Conservation (phyloP, 2,113 vertebrate genomes). For the Nibea albiflora region DNA sequence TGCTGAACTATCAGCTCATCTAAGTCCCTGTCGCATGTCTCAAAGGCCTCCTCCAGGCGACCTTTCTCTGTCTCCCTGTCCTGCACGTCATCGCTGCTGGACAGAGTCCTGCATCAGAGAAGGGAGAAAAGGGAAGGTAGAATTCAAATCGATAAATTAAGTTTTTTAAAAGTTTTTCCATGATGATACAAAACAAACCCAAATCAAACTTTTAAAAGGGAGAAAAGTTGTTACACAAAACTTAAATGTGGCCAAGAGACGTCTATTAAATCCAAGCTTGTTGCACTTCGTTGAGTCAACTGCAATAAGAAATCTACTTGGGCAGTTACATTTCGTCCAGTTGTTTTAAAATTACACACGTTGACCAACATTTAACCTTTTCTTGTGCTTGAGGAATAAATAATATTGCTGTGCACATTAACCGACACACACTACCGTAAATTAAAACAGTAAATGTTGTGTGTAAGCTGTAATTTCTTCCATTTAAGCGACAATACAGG, state of each 20-base stretch:
- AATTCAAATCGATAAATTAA: background rate
- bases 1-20: constrained; percentile 96
- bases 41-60: constrained; percentile 95
- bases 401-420: background rate
- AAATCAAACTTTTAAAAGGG: background rate
- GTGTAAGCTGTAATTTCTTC: background rate
- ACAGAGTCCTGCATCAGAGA: constrained; percentile 87
- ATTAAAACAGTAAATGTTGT: background rate
- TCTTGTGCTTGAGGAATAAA: background rate
- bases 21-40: constrained; percentile 93
- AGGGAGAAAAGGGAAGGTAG: background rate
- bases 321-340: no score
- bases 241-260: background rate
- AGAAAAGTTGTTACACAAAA: no score
- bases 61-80: constrained; percentile 96
- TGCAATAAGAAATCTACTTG: background rate
- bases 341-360: background rate
- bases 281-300: background rate
- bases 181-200: background rate
- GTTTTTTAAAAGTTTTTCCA: background rate
- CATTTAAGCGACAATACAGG: constrained; percentile 33
- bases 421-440: accelerated
- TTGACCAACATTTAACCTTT: background rate
- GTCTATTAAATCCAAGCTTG: background rate
- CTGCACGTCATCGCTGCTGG: constrained; percentile 94